Conservation (phyloP, 2,797 vertebrate species). For the Selene dorsalis region DNA sequence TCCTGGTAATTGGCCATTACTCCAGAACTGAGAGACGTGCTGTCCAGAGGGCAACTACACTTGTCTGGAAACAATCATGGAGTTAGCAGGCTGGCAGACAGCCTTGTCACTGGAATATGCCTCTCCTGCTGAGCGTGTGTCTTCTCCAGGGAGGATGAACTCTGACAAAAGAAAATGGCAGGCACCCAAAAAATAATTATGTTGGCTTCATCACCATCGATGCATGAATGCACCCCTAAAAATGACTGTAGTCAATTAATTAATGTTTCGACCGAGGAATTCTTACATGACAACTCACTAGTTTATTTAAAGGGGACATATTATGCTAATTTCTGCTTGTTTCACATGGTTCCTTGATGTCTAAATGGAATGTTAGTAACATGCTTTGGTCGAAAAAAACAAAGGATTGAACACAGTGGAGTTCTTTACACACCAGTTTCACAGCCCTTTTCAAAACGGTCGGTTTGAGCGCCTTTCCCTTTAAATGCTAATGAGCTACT, state of each 20-base stretch:
- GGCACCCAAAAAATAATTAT: constrained; percentile 44
- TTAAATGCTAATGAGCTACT: no score
- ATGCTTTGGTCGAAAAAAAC: no score
- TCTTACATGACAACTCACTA: background rate
- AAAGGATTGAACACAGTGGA: no score
- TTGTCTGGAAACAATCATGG: constrained; percentile 86
- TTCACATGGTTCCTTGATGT: no score
- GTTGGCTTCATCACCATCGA: constrained; percentile 31
- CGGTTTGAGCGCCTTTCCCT: no score
- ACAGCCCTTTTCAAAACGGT: no score
- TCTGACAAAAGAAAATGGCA: constrained; percentile 48
- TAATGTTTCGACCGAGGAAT: background rate
- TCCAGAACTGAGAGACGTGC: constrained; percentile 77
- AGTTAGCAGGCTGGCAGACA: constrained; percentile 80
- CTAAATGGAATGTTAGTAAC: no score
- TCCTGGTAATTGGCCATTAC: constrained; percentile 85
- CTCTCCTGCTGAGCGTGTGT: constrained; percentile 64
- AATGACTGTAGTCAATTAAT: background rate
- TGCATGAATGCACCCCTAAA: constrained; percentile 20
- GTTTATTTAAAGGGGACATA: background rate
- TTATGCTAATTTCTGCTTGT: no score
- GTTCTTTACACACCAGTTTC: no score
- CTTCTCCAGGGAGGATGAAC: constrained; percentile 55
- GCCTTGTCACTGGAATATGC: constrained; percentile 73
- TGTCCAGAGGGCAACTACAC: constrained; percentile 82